Evolutionary conservation across 2,888 invertebrate species (phyloP), one percentile per base, ranked within the genome.

Genomic region (Ophraella communa): DNA sequence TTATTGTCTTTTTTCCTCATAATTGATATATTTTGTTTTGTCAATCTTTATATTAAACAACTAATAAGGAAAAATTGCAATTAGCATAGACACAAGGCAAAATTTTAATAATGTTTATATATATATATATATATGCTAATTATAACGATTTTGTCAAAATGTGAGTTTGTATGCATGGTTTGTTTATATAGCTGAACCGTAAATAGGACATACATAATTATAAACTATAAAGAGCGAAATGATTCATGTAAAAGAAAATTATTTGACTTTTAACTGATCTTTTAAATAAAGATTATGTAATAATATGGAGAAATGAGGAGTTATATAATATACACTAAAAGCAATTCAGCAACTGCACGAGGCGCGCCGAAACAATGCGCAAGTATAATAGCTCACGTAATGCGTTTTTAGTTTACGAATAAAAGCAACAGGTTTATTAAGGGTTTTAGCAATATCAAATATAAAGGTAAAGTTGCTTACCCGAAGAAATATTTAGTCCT

Each of bases 401-500:
- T 62, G 62, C 54, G 39, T 58, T 55, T 58, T 45, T 27, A 58
- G 55, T 33, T 62, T 45, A 64, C 62, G 65, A 65, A 64, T 58
- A 52, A 57, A 49, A 67, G 69, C 74, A 73, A 77, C 74, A 76
- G 75, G 75, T 74, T 71, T 17, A 62, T 64, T 62, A 53, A 58
- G 64, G 58, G 60, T 51, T 54, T 58, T n/a, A n/a, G 24, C 14
- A 35, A 51, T 18, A 17, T 55, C 33, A 35, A 47, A 57, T 33
- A 44, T 44, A 33, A 54, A 35, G 55, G 60, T 53, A 27, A 18
- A 14, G 24, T 39, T 20, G 76, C 78, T 77, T 76, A 80, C 79
- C 77, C 76, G 76, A 74, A 76, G 71, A 77, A 75, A 66, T 65
- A 67, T 67, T 71, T 74, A 76, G 73, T 80, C 79, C 80, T 79